phyloP scores from a whole-genome alignment of 2,797 vertebrate genomes.

The Sciaenops ocellatus region DNA sequence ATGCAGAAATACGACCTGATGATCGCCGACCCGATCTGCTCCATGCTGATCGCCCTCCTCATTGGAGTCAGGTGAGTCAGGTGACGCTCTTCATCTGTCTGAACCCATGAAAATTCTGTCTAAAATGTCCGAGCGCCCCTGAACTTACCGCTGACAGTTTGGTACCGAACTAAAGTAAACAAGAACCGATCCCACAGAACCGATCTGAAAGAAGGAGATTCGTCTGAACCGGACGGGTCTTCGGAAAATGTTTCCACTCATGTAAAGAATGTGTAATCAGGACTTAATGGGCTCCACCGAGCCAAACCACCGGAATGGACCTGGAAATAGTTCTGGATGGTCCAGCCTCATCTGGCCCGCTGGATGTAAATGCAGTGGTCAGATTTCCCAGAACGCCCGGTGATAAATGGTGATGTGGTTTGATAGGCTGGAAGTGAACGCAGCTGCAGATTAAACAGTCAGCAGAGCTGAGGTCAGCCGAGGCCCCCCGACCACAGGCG shows the following conservation, averaged over 20 bases:
- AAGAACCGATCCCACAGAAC: neutral
- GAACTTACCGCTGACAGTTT: neutral
- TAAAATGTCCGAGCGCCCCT: neutral
- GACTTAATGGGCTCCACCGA: slow-evolving; percentile 32
- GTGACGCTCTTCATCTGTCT: neutral
- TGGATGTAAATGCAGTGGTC: slow-evolving; percentile 46
- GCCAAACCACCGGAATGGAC: slow-evolving; percentile 54
- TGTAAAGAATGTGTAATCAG: slow-evolving; percentile 50
- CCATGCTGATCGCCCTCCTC: slow-evolving; percentile 96
- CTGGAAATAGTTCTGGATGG: slow-evolving; percentile 27
- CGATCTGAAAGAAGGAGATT: slow-evolving; percentile 21
- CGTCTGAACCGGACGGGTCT: neutral
- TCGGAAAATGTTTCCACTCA: slow-evolving; percentile 37
- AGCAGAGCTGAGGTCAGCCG: slow-evolving; percentile 58
- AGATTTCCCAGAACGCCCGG: slow-evolving; percentile 62
- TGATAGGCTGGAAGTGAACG: slow-evolving; percentile 47
- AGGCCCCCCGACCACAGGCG: slow-evolving; percentile 53
- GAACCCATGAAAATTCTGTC: no score
- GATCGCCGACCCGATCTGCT: slow-evolving; percentile 99
- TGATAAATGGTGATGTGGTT: slow-evolving; percentile 56
- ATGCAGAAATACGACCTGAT: slow-evolving; percentile 98
- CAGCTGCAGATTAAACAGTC: slow-evolving; percentile 51
- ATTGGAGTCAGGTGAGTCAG: slow-evolving; percentile 91
- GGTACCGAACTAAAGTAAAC: neutral
- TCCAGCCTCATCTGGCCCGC: neutral